phyloP scores from a whole-genome alignment of 2,113 vertebrate species.

The Rhagologus leucostigma region DNA sequence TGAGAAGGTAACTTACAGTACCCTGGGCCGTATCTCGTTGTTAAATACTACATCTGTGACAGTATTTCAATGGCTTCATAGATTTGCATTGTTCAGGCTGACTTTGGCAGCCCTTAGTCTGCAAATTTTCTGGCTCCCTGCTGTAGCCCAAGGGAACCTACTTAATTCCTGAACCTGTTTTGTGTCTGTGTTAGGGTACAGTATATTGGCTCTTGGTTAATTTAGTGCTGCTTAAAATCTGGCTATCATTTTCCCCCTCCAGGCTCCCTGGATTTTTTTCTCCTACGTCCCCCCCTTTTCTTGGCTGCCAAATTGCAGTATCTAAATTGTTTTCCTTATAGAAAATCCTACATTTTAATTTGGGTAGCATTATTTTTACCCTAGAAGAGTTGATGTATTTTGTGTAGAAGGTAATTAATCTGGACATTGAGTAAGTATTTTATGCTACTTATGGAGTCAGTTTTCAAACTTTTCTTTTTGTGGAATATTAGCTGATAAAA shows the following conservation, averaged over 20 bases:
- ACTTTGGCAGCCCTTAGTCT: constrained; percentile 67
- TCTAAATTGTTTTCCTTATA: constrained; percentile 67
- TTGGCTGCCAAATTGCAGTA: constrained; percentile 72
- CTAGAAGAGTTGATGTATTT: constrained; percentile 66
- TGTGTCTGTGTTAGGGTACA: constrained; percentile 32
- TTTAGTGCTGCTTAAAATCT: constrained; percentile 67
- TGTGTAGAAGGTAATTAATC: constrained; percentile 70
- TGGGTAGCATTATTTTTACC: constrained; percentile 65
- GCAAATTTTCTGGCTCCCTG: constrained; percentile 71
- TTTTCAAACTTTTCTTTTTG: constrained; percentile 62
- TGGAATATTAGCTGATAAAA: constrained; percentile 66
- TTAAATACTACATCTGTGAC: constrained; percentile 73
- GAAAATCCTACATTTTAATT: constrained; percentile 64
- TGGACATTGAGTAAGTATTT: constrained; percentile 67
- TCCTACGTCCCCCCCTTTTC: constrained; percentile 70
- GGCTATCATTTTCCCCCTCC: constrained; percentile 67
- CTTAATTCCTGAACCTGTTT: constrained; percentile 41
- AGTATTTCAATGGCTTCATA: constrained; percentile 71
- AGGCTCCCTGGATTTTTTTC: constrained; percentile 64
- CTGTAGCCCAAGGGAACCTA: constrained; percentile 69
- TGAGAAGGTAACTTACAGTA: constrained; percentile 94
- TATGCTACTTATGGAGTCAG: constrained; percentile 54
- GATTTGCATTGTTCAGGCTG: constrained; percentile 66
- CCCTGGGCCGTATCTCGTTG: constrained; percentile 69
- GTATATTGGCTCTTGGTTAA: constrained; percentile 24